phyloP scores from a whole-genome alignment of 2,888 invertebrate species.

The Volucella zonaria region DNA sequence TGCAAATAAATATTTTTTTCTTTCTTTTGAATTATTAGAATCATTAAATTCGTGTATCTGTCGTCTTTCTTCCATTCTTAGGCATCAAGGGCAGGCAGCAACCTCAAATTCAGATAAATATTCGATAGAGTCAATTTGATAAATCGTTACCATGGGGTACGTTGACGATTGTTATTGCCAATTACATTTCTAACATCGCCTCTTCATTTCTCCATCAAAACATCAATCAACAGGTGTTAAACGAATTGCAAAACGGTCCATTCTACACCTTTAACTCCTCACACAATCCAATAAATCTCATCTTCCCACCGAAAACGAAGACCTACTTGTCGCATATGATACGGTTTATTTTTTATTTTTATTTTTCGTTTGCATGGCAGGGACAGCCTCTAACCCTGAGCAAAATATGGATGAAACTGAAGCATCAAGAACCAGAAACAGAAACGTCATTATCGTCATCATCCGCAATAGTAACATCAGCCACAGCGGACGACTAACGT shows the following conservation, averaged over 20 bases:
- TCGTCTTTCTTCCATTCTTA: too few species aligned
- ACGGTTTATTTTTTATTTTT: background rate
- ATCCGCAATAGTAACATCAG: conserved; percentile 25
- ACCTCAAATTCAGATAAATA: too few species aligned
- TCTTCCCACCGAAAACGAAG: background rate
- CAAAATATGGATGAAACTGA: conserved; percentile 10
- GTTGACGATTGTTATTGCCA: conserved; percentile 13
- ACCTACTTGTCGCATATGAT: conserved; percentile 5
- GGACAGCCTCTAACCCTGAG: conserved; percentile 2
- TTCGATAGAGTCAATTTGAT: too few species aligned
- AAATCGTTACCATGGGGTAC: background rate
- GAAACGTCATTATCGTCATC: background rate
- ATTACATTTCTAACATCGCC: conserved; percentile 26
- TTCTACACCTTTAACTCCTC: conserved; percentile 13
- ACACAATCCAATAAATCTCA: conserved; percentile 21
- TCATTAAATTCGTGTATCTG: too few species aligned
- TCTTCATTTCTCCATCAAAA: conserved; percentile 34
- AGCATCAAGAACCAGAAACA: conserved; percentile 21
- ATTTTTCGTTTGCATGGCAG: background rate
- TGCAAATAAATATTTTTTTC: too few species aligned
- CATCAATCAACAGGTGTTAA: conserved; percentile 56
- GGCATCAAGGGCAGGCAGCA: too few species aligned
- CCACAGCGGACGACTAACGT: conserved; percentile 25
- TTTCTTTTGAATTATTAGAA: too few species aligned
- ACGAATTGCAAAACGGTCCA: conserved; percentile 37